phyloP scores from a whole-genome alignment of 2,113 vertebrate genomes.

The Hiodon tergisus region DNA sequence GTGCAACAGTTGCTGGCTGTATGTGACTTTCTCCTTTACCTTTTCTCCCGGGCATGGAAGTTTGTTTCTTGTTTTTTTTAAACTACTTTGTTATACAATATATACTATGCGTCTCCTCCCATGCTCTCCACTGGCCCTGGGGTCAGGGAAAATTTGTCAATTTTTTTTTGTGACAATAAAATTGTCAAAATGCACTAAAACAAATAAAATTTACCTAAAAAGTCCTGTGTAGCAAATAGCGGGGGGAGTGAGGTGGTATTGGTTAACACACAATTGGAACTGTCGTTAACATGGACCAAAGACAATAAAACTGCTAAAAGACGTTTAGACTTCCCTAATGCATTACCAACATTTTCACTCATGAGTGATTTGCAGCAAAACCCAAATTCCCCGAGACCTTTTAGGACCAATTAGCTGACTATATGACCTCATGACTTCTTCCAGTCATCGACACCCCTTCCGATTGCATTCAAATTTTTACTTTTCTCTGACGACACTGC shows the following conservation, averaged over 20 bases:
- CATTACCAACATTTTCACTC: not conserved
- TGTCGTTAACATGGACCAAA: not conserved
- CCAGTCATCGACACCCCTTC: not conserved
- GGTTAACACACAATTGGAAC: not conserved
- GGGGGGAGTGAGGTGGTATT: not conserved
- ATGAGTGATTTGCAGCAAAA: not conserved
- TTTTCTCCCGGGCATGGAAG: no score
- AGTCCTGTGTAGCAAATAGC: no score
- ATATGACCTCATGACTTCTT: not conserved
- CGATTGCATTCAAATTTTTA: not conserved
- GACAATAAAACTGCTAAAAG: not conserved
- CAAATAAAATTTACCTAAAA: no score
- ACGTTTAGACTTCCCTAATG: not conserved
- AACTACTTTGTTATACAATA: no score
- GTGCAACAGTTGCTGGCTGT: no score
- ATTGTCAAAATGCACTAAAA: no score
- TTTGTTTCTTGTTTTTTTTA: no score
- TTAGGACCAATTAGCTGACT: conserved; percentile 3
- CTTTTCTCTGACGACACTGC: not conserved
- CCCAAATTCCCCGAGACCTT: not conserved
- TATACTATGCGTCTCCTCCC: no score
- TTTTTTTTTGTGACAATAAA: no score
- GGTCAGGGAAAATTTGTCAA: no score
- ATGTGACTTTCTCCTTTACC: no score
- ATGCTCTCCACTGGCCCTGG: no score